Conservation (phyloP, 2,888 invertebrate genomes). For the Sthenelais limicola region DNA sequence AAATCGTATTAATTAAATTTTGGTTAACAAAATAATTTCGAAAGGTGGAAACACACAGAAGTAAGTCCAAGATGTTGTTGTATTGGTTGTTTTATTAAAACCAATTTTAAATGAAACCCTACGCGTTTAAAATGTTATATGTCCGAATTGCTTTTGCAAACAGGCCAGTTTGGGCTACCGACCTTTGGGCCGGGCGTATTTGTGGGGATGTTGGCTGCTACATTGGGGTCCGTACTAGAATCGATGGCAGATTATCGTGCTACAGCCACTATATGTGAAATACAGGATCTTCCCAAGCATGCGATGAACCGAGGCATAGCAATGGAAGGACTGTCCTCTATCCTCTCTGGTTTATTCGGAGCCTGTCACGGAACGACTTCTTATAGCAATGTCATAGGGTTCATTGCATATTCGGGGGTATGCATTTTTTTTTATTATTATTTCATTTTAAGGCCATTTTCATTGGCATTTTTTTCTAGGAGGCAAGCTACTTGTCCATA, state of each 20-base stretch:
- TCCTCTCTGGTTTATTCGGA: constrained; percentile 34
- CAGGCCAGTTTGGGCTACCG: constrained; percentile 32
- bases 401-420: constrained; percentile 40
- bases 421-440: too few relatives aligned
- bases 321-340: constrained; percentile 24
- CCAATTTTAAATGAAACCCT: too few relatives aligned
- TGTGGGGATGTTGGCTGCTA: constrained; percentile 5
- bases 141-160: too few relatives aligned
- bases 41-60: too few relatives aligned
- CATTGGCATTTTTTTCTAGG: too few relatives aligned
- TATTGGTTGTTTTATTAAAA: too few relatives aligned
- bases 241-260: constrained; percentile 32
- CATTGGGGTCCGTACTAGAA: constrained; percentile 24
- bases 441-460: too few relatives aligned
- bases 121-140: too few relatives aligned
- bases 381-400: constrained; percentile 38
- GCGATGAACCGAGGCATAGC: constrained; percentile 36
- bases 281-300: constrained; percentile 3
- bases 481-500: too few relatives aligned
- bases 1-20: too few relatives aligned
- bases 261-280: constrained; percentile 17
- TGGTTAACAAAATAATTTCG: too few relatives aligned
- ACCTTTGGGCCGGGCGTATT: not conserved
- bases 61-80: too few relatives aligned
- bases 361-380: constrained; percentile 36